Base-by-base conservation (phyloP, 2,888 invertebrate species). In the Seira musarum region DNA sequence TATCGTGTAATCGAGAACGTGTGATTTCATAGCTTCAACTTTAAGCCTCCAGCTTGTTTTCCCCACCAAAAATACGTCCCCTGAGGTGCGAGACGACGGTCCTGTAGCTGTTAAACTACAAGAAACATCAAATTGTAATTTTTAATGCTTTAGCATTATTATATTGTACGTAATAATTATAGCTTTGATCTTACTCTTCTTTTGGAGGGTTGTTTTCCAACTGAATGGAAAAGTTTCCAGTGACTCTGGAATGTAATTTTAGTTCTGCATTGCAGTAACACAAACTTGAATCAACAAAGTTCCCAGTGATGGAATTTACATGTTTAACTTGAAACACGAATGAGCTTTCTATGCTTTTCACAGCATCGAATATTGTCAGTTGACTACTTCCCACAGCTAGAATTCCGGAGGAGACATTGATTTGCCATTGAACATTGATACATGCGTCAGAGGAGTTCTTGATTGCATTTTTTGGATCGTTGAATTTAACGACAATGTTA, bases 251-350 rank as follows among this genome's bases (percentile, higher is more conserved):
- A 79, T 81, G 82, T 35, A 84, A 64, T 35, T 71, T 19, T 19
- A 84, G 40, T 49, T 83, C 72, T 24, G 82, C 75, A 17, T 73
- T 68, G 40, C 68, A 83, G n/a, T 13, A 61, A 8, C 66, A 66
- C 25, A 71, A n/a, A 5, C 66, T 60, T 22, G 78, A 71, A 13
- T 57, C 17, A 8, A 35, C 35, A 61, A 78, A 78, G 24, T 78
- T 66, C 17, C 25, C 61, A n/a, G 8, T 57, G 3, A 78, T 63
- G n/a, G 30, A 60, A 19, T 73, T 69, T 1, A 35, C 53, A 70
- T 85, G 85, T 21, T 80, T 65, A n/a, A 85, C 53, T 82, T 84
- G 77, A 71, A 84, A 85, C 49, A 85, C 74, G 53, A 84, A 70
- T 10, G 81, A 61, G 46, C 77, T 76, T 19, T 61, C 46, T 3